Base-by-base conservation (phyloP, 2,888 invertebrate species). In the Holacanthella duospinosa region DNA sequence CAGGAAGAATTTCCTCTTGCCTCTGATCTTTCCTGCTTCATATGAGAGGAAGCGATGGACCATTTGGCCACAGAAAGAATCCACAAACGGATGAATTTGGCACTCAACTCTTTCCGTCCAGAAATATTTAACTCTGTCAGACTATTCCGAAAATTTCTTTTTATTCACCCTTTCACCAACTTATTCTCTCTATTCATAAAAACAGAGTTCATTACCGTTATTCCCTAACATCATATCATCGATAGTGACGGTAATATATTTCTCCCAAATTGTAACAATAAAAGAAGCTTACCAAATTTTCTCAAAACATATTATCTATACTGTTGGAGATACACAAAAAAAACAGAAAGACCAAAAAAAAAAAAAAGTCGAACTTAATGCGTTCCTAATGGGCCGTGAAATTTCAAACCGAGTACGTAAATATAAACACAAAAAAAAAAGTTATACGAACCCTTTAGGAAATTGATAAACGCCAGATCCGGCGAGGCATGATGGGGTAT, bases 321-420 rank as follows among this genome's bases (percentile, higher is more conserved):
- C 36, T 36, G 36, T 36, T 36, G 16, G 6, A 16, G 9, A 6
- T 16, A 36, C 16, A 36, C 36, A 36, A 36, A 36, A 16, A 16
- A 16, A 36, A 6, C 36, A 36, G 9, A 16, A n/a, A n/a, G n/a
- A n/a, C n/a, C n/a, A n/a, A n/a, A n/a, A n/a, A n/a, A n/a, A n/a
- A n/a, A n/a, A n/a, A n/a, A n/a, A 16, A 36, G 9, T 36, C 36
- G 6, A 16, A 16, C 36, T 61, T 64, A 66, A 64, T 66, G 62
- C 60, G 24, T 44, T 55, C 48, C 60, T 65, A 67, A 67, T 67
- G 65, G 64, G 48, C 64, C 67, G 64, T 65, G 65, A 65, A 67
- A 67, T 65, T 61, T 36, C 36, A 36, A 16, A 36, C 36, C 36
- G 6, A 6, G 9, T 36, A 12, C 36, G 9, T 36, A 36, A 36